phyloP scores from a whole-genome alignment of 2,888 invertebrate genomes.

The Tachina grossa region DNA sequence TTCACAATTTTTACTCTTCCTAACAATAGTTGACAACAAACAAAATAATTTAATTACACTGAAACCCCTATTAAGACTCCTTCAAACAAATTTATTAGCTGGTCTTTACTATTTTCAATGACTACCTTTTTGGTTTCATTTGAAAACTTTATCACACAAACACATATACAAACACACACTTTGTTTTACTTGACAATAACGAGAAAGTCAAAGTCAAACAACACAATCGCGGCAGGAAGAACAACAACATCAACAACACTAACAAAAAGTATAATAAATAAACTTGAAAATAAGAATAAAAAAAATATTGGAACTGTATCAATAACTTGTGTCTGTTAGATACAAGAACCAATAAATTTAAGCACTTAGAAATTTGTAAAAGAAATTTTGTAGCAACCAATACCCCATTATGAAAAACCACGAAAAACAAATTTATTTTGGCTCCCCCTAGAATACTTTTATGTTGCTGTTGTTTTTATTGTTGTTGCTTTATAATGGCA shows the following conservation, averaged over 20 bases:
- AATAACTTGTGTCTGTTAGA: conserved; percentile 25
- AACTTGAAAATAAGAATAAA: conserved; percentile 13
- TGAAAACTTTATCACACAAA: too few species aligned
- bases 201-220: background rate
- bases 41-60: too few species aligned
- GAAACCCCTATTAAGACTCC: too few species aligned
- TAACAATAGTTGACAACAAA: too few species aligned
- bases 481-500: background rate
- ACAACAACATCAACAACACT: conserved; percentile 14
- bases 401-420: conserved; percentile 36
- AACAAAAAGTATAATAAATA: background rate
- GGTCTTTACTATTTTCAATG: too few species aligned
- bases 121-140: too few species aligned
- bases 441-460: too few species aligned
- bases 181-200: background rate
- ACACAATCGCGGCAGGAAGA: background rate
- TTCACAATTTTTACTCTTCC: too few species aligned
- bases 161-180: background rate
- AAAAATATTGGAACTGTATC: conserved; percentile 47
- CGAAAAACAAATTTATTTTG: background rate
- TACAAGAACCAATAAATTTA: conserved; percentile 42
- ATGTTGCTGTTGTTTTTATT: background rate
- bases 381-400: conserved; percentile 37
- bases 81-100: too few species aligned
- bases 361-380: conserved; percentile 17